These are phyloP conservation scores for Pholis gunnellus DNA, from an alignment of 2,113 vertebrate genomes.

Conservation along the genomic window DNA sequence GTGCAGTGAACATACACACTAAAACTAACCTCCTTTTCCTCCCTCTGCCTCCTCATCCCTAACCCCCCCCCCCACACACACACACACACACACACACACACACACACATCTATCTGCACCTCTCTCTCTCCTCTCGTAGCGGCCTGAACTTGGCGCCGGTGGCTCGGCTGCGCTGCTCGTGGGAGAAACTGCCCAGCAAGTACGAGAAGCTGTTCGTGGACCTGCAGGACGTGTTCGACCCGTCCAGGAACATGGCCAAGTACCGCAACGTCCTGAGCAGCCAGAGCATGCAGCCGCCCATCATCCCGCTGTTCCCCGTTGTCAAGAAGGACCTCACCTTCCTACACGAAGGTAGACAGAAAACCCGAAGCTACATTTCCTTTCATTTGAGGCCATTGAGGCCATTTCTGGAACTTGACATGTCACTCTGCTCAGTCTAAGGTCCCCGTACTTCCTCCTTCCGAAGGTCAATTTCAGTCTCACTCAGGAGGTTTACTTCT, in stretches of 20 bases:
- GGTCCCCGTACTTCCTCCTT: slow-evolving; percentile 39
- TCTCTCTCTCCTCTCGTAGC: slow-evolving; percentile 72
- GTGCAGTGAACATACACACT: neutral
- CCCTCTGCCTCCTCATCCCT: neutral
- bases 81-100: too few relatives aligned
- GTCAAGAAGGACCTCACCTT: slow-evolving; percentile 99
- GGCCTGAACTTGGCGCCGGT: slow-evolving; percentile 95
- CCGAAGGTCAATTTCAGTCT: slow-evolving; percentile 22
- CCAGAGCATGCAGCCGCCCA: slow-evolving; percentile 97
- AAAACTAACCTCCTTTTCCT: neutral
- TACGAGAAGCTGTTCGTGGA: slow-evolving; percentile 96
- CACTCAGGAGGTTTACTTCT: slow-evolving; percentile 61
- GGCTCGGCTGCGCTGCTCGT: slow-evolving; percentile 91
- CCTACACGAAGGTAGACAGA: slow-evolving; percentile 91
- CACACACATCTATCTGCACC: neutral
- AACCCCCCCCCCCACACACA: neutral
- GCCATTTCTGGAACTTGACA: slow-evolving; percentile 3
- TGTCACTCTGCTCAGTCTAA: neutral
- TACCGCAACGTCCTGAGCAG: slow-evolving; percentile 97
- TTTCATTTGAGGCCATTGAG: neutral
- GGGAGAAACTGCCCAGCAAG: slow-evolving; percentile 97
- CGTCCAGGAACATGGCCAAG: slow-evolving; percentile 98
- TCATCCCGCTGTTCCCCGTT: slow-evolving; percentile 97
- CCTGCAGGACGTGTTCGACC: slow-evolving; percentile 98
- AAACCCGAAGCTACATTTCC: neutral